phyloP scores from a whole-genome alignment of 1,140 invertebrate genomes.

The Aphis gossypii region DNA sequence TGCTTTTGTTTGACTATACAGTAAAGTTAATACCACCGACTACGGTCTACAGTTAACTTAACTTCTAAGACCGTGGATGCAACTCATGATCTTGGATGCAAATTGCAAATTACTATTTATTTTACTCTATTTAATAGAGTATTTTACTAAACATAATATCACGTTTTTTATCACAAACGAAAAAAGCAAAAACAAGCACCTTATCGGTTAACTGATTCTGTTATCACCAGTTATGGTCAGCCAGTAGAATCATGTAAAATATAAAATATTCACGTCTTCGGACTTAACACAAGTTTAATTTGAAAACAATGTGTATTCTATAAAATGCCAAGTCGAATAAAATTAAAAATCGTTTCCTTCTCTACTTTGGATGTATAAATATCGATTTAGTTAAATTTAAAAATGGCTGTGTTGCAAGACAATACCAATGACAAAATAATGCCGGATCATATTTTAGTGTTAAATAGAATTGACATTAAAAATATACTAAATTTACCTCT shows the following conservation, averaged over 20 bases:
- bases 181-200: too few relatives aligned
- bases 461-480: conserved; percentile 24
- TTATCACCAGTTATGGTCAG: not conserved
- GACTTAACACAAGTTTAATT: not conserved
- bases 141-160: too few relatives aligned
- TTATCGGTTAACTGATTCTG: too few relatives aligned
- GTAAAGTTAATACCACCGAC: too few relatives aligned
- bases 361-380: not conserved
- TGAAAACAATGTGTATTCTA: not conserved
- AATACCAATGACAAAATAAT: not conserved
- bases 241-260: too few relatives aligned
- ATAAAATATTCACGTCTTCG: not conserved
- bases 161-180: too few relatives aligned
- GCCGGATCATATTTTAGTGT: not conserved
- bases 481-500: conserved; percentile 56
- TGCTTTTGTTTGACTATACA: too few relatives aligned
- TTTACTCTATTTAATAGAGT: too few relatives aligned
- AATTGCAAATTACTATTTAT: too few relatives aligned
- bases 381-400: not conserved
- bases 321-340: not conserved
- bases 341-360: not conserved
- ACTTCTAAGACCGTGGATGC: too few relatives aligned
- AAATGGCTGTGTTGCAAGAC: not conserved
- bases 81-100: too few relatives aligned
- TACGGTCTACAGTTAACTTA: too few relatives aligned